phyloP scores from a whole-genome alignment of 2,888 invertebrate genomes.

The Philereme vetulata region DNA sequence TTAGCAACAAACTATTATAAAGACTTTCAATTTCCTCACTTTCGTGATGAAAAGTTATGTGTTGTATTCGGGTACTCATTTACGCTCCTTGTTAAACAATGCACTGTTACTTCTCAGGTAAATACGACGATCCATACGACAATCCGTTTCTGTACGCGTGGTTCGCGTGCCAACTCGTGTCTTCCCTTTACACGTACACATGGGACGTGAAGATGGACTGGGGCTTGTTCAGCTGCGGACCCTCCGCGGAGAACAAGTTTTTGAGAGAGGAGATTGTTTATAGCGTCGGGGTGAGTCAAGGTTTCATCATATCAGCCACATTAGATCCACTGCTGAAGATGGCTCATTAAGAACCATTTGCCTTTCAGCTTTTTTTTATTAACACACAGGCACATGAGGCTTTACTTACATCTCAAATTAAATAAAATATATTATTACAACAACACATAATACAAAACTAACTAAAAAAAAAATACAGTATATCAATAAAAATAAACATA shows the following conservation, averaged over 20 bases:
- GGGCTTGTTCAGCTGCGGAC: conserved; percentile 96
- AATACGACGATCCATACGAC: conserved; percentile 85
- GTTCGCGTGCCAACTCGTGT: conserved; percentile 92
- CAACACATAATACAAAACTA: too few relatives aligned
- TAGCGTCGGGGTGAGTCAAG: conserved; percentile 89
- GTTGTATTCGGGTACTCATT: too few relatives aligned
- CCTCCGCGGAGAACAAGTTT: conserved; percentile 93
- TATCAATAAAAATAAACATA: too few relatives aligned
- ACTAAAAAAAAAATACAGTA: too few relatives aligned
- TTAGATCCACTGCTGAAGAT: too few relatives aligned
- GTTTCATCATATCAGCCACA: too few relatives aligned
- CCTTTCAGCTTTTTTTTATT: not conserved
- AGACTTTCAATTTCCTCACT: too few relatives aligned
- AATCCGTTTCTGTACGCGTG: conserved; percentile 95
- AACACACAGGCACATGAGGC: not conserved
- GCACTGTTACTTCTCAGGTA: conserved; percentile 59
- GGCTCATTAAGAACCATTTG: not conserved
- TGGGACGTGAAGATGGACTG: conserved; percentile 99
- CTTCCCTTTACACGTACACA: conserved; percentile 96
- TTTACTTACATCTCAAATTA: too few relatives aligned
- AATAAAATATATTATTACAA: too few relatives aligned
- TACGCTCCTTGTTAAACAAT: too few relatives aligned
- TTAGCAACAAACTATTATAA: too few relatives aligned
- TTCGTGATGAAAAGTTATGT: too few relatives aligned
- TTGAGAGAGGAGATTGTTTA: conserved; percentile 98